Evolutionary conservation across 2,888 invertebrate species (phyloP), one percentile per base, ranked within the genome.

Genomic region (Meteorus cinctellus): DNA sequence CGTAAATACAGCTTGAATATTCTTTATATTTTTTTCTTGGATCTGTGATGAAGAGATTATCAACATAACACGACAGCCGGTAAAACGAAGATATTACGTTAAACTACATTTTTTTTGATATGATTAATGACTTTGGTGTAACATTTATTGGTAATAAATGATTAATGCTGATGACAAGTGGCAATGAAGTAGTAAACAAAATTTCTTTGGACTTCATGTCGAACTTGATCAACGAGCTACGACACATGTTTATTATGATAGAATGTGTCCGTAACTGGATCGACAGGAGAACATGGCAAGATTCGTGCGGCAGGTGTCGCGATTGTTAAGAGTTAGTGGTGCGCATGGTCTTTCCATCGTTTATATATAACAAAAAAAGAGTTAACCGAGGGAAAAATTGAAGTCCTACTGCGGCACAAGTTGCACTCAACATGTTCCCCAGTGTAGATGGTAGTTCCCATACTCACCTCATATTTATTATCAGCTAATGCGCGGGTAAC

Each of bases 181-280:
- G 19, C 29, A 41, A 69, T 34, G 48, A 27, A 45, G 63, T 31
- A 3, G 63, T 48, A 48, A 31, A 34, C 31, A 41, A 65, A 65
- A n/a, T 66, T 3, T 60, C 59, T 48, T 77, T 79, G 79, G 78
- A 77, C 76, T 79, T 76, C 82, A 77, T 55, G 6, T 65, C 80
- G 79, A 69, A 79, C 78, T 78, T 78, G 73, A 71, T 63, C 19
- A 19, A 19, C 36, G 59, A 74, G 36, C 74, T 70, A 70, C 77
- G 69, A 62, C 68, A 34, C 85, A 86, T 86, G 82, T 84, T 86
- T 83, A 74, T 80, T 79, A 80, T 79, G 78, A 81, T 80, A 83
- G 81, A 84, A 83, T 84, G n/a, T 19, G 80, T 79, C 80, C 81
- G 83, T 83, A 84, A 86, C 84, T 84, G 82, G 81, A 81, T 83